phyloP scores from a whole-genome alignment of 2,797 vertebrate species.

The Antrozous pallidus region DNA sequence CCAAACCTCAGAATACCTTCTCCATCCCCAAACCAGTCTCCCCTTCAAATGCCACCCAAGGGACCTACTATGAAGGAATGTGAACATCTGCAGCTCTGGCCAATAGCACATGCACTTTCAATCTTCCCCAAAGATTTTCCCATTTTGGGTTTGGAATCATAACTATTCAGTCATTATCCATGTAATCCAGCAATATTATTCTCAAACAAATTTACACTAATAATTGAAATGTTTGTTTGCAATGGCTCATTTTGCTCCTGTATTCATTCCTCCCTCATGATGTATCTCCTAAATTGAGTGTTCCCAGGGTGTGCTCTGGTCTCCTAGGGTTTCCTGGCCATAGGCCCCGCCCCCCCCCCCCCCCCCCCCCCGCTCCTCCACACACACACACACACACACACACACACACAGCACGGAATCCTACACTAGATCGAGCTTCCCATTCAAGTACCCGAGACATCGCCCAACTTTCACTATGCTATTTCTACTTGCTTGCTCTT shows the following conservation, averaged over 20 bases:
- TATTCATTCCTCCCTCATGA: not conserved
- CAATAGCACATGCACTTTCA: not conserved
- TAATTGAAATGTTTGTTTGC: not conserved
- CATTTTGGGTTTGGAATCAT: not conserved
- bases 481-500: not conserved
- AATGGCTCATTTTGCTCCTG: not conserved
- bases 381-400: too few species aligned
- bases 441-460: fast-evolving
- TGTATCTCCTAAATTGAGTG: not conserved
- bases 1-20: not conserved
- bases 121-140: not conserved
- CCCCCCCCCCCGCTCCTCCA: too few species aligned
- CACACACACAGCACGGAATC: too few species aligned
- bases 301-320: too few species aligned
- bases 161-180: not conserved
- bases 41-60: not conserved
- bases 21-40: not conserved
- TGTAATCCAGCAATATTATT: not conserved
- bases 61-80: not conserved
- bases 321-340: not conserved
- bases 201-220: not conserved
- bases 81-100: not conserved
- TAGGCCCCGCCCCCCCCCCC: fast-evolving
- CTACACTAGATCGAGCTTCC: fast-evolving
- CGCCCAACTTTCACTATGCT: not conserved